Base-by-base conservation (phyloP, 2,888 invertebrate genomes). In the Mayetiola destructor region DNA sequence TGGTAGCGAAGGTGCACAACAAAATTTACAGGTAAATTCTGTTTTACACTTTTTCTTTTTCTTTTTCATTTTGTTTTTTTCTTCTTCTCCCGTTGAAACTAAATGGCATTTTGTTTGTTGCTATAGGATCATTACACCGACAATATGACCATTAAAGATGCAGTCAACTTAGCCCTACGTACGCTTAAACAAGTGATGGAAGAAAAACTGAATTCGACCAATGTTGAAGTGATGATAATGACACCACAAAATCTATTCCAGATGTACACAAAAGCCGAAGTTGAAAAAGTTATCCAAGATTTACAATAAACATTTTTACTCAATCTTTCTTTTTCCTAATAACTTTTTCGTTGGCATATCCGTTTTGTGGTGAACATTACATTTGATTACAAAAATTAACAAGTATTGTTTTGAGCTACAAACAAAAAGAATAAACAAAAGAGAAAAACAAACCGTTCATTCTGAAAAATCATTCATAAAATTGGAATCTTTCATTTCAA, bases 151-250 rank as follows among this genome's bases (percentile, higher is more conserved):
- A 72, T 99, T 56, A 83, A 84, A 61, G 96, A 97, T 75, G 97
- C 96, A 0, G 85, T 90, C 60, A 91, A 90, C 67, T 76, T 89
- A 14, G 87, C 94, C 0, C 76, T 99, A 57, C 90, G 88, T 12
- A 97, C 97, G 65, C 76, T 99, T 21, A 99, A 99, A 71, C 97
- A 99, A 75, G 97, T 99, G 0, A 99, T 99, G 99, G 99, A 99
- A 70, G 99, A 99, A 71, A 99, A 97, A 72, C 75, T 99, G 2
- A 96, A 88, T 60, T 88, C 93, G 60, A 91, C 87, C 58, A 99
- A 99, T 73, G 95, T 99, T 57, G 99, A 99, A 76, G 90, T 96
- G 62, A 92, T 93, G 71, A 90, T 90, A 35, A 90, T 96, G 79
- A 94, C 92, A 0, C 85, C 87, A 0, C 77, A 76, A 23, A 80